These are phyloP conservation scores for Drosophila novamexicana DNA, from an alignment of 1,140 invertebrate species.

Conservation along the genomic window DNA sequence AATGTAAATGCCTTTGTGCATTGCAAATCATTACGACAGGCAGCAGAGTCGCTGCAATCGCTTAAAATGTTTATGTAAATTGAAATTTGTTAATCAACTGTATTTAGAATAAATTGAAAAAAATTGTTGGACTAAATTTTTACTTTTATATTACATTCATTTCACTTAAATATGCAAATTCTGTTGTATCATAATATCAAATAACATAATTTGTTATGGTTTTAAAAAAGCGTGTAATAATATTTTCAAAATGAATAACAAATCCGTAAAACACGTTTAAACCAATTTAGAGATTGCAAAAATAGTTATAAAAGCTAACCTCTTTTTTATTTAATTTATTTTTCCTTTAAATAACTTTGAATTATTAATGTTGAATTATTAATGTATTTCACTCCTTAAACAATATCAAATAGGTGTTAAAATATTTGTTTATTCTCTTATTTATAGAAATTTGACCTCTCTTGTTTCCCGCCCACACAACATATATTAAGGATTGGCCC, in stretches of 20 bases:
- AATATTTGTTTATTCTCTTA: too few relatives aligned
- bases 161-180: conserved; percentile 30
- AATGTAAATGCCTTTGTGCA: conserved; percentile 52
- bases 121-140: background rate
- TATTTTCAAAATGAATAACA: conserved; percentile 13
- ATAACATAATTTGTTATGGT: conserved; percentile 16
- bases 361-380: too few relatives aligned
- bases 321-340: too few relatives aligned
- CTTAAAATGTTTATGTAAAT: conserved; percentile 54
- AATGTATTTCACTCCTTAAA: too few relatives aligned
- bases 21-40: conserved; percentile 44
- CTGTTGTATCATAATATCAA: conserved; percentile 18
- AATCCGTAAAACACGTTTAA: background rate
- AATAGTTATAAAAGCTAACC: too few relatives aligned
- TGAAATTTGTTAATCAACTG: conserved; percentile 75
- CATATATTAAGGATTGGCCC: background rate
- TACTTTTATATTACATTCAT: conserved; percentile 46
- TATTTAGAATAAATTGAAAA: conserved; percentile 68
- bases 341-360: too few relatives aligned
- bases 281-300: background rate
- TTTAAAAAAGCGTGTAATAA: conserved; percentile 18
- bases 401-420: too few relatives aligned
- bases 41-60: conserved; percentile 43
- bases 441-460: too few relatives aligned
- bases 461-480: too few relatives aligned